These are phyloP conservation scores for Sarcophilus harrisii DNA, from an alignment of 2,797 vertebrate genomes.

Conservation along the genomic window DNA sequence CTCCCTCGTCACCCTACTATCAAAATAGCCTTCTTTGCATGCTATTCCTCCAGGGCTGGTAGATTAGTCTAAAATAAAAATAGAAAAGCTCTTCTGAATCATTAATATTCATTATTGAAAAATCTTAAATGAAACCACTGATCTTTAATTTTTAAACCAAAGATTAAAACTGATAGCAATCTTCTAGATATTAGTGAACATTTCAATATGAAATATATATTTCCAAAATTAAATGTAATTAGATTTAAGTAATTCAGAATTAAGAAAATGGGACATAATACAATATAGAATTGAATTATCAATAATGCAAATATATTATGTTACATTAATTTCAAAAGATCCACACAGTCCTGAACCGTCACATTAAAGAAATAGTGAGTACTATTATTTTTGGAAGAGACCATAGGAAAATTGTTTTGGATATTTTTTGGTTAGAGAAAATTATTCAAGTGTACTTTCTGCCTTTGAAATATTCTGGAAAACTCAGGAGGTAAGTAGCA, in stretches of 20 bases:
- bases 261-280: not conserved
- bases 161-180: not conserved
- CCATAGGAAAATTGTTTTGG: not conserved
- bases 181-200: not conserved
- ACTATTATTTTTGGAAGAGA: not conserved
- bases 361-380: not conserved
- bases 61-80: not conserved
- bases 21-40: not conserved
- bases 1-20: not conserved
- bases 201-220: not conserved
- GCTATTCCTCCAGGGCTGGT: not conserved
- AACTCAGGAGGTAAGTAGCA: not conserved
- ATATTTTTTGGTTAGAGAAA: not conserved
- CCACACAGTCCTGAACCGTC: not conserved
- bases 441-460: slow-evolving; percentile 1
- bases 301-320: not conserved
- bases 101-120: not conserved
- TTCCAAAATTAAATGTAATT: not conserved
- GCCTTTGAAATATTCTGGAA: slow-evolving; percentile 37
- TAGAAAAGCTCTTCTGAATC: not conserved
- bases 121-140: not conserved
- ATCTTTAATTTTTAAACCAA: not conserved
- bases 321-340: not conserved
- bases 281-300: not conserved
- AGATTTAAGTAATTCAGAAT: not conserved